phyloP scores from a whole-genome alignment of 2,113 vertebrate genomes.

The Eudorcas thomsonii region DNA sequence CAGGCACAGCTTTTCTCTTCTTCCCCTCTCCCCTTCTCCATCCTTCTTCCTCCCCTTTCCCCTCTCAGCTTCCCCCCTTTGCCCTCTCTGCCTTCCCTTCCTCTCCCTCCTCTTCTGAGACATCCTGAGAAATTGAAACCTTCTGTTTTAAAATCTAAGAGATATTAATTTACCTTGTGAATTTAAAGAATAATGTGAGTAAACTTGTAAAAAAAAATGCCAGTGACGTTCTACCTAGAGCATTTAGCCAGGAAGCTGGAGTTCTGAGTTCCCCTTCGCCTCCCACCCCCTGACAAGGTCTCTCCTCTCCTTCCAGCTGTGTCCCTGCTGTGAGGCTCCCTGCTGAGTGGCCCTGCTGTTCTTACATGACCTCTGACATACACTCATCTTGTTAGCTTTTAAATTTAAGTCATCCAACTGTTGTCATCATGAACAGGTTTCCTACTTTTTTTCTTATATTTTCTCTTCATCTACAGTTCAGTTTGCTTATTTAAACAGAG shows the following conservation, averaged over 20 bases:
- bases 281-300: fast-evolving
- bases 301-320: no score
- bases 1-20: background rate
- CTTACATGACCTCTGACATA: background rate
- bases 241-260: background rate
- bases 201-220: background rate
- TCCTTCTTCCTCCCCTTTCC: fast-evolving
- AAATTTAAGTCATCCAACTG: background rate
- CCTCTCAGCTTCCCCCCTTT: fast-evolving
- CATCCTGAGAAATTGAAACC: background rate
- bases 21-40: background rate
- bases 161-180: background rate
- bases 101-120: background rate
- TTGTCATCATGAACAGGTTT: background rate
- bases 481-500: background rate
- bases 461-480: background rate
- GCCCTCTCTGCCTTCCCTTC: background rate
- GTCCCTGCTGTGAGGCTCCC: background rate
- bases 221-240: background rate
- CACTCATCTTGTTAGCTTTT: background rate
- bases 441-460: background rate
- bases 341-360: background rate
- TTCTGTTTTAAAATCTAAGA: background rate
- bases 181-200: background rate
- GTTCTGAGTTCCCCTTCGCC: fast-evolving